Conservation (phyloP, 2,888 invertebrate genomes). For the Ypsolopha sequella region DNA sequence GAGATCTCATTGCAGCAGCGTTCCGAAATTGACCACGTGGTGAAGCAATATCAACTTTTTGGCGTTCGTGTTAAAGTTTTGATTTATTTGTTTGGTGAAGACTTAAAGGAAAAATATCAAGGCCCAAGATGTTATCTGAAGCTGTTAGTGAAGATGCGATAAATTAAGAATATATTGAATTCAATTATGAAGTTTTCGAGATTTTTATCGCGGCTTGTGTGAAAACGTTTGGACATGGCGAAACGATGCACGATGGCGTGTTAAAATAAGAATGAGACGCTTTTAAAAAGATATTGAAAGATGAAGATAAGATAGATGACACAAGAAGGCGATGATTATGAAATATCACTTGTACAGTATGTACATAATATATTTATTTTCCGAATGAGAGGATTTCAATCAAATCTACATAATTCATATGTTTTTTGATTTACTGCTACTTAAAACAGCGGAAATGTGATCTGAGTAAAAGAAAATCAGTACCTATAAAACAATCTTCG, state of each 20-base stretch:
- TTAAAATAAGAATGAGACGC: too few relatives aligned
- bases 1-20: constrained; percentile 12
- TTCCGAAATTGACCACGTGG: constrained; percentile 10
- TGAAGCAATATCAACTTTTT: constrained; percentile 7
- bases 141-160: constrained; percentile 31
- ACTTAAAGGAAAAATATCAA: constrained; percentile 17
- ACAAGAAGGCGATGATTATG: too few relatives aligned
- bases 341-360: too few relatives aligned
- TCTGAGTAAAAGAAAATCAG: too few relatives aligned
- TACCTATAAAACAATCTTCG: too few relatives aligned
- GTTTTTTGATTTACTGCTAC: too few relatives aligned
- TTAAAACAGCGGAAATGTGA: too few relatives aligned
- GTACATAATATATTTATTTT: too few relatives aligned
- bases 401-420: too few relatives aligned
- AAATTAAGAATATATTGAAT: constrained; percentile 43
- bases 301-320: too few relatives aligned
- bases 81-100: constrained; percentile 9
- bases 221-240: constrained; percentile 16
- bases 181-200: constrained; percentile 31
- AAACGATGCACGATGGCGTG: constrained; percentile 5
- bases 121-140: constrained; percentile 30
- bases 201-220: constrained; percentile 14
- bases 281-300: too few relatives aligned
- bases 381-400: too few relatives aligned
- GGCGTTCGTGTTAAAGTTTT: constrained; percentile 3